phyloP scores from a whole-genome alignment of 1,140 invertebrate species.

The Reticulitermes speratus region DNA sequence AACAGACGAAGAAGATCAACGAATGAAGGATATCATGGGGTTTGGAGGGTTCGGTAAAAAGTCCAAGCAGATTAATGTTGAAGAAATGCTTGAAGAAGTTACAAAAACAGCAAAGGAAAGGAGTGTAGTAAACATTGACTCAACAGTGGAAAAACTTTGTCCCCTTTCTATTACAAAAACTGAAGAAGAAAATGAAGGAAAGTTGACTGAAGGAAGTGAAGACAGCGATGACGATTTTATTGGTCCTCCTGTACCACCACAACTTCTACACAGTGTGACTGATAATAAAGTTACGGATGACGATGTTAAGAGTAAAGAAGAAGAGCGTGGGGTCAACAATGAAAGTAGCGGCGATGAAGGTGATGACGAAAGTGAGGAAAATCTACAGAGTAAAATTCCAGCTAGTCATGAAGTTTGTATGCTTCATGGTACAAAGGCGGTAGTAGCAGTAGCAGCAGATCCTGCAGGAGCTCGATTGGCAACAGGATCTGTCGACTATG shows the following conservation, averaged over 20 bases:
- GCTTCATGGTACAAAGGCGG: constrained; percentile 81
- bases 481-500: constrained; percentile 93
- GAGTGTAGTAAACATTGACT: constrained; percentile 41
- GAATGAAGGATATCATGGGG: constrained; percentile 70
- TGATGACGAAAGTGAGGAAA: constrained; percentile 55
- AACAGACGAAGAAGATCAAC: constrained; percentile 65
- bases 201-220: constrained; percentile 41
- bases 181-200: constrained; percentile 40
- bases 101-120: constrained; percentile 45
- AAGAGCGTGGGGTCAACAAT: constrained; percentile 44
- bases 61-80: constrained; percentile 71
- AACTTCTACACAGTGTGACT: constrained; percentile 33
- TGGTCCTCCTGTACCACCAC: constrained; percentile 57
- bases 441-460: constrained; percentile 86
- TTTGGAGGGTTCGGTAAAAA: constrained; percentile 76
- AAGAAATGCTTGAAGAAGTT: constrained; percentile 53
- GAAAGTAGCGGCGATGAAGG: constrained; percentile 47
- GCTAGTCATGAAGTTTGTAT: constrained; percentile 78
- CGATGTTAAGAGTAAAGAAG: constrained; percentile 40
- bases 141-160: constrained; percentile 41
- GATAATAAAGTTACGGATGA: constrained; percentile 29
- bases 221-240: constrained; percentile 57
- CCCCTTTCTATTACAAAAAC: constrained; percentile 32
- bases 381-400: constrained; percentile 67
- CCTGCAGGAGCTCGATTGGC: constrained; percentile 89